Evolutionary conservation across 2,113 vertebrate species (phyloP).

Genomic region (Thamnophis sirtalis): DNA sequence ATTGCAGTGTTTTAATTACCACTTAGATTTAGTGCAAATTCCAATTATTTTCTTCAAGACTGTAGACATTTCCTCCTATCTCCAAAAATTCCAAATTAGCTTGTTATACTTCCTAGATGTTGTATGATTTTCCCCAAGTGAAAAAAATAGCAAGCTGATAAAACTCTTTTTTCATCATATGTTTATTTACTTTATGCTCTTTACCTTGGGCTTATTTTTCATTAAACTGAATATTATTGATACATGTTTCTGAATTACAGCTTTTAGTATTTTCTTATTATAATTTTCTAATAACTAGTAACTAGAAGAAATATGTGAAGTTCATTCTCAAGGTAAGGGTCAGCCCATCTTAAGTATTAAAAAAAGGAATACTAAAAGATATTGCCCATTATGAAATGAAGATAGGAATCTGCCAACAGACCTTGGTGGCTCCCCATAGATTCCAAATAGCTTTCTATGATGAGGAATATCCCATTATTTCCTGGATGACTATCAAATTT

Average conservation of each 20-base stretch:
- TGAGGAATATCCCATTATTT: background rate
- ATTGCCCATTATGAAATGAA: background rate
- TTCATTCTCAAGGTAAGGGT: background rate
- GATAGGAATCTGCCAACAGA: background rate
- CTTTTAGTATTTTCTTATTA: conserved; percentile 11
- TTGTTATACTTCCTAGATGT: background rate
- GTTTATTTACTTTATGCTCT: background rate
- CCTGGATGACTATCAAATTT: background rate
- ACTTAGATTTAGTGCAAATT: background rate
- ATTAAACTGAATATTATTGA: conserved; percentile 41
- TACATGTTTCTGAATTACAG: conserved; percentile 13
- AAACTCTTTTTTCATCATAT: conserved; percentile 5
- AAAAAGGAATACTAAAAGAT: background rate
- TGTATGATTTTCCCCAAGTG: background rate
- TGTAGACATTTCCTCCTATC: background rate
- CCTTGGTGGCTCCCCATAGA: background rate
- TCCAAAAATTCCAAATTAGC: background rate
- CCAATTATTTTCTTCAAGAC: background rate
- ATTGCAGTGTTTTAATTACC: background rate
- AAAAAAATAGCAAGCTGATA: background rate
- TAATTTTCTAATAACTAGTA: conserved; percentile 10
- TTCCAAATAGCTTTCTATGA: background rate
- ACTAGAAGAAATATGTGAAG: conserved; percentile 23
- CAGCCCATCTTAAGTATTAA: background rate
- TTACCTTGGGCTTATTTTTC: background rate